Evolutionary conservation across 2,797 vertebrate species (phyloP).

Genomic region (Smutsia temminckii): DNA sequence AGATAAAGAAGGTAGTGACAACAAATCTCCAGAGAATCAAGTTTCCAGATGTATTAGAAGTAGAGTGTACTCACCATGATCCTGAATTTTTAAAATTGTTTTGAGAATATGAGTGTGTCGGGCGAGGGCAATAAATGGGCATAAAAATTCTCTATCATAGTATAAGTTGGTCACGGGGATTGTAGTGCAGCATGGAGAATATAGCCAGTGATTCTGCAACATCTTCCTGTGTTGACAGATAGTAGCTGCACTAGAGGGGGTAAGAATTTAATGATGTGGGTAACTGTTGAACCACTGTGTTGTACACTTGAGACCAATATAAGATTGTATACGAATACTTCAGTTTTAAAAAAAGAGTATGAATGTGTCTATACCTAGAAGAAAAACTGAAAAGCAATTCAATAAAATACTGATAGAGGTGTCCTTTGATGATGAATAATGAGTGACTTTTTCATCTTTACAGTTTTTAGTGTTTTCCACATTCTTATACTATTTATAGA

Average conservation of each 20-base stretch:
- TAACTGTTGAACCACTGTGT: too few relatives aligned
- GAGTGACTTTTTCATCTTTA: slow-evolving; percentile 16
- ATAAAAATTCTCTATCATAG: too few relatives aligned
- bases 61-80: neutral
- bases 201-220: too few relatives aligned
- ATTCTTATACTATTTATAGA: slow-evolving; percentile 35
- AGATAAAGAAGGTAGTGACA: neutral
- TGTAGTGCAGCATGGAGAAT: too few relatives aligned
- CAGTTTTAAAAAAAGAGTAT: neutral
- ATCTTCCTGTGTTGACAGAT: too few relatives aligned
- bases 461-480: slow-evolving; percentile 24
- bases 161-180: too few relatives aligned
- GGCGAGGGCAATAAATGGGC: too few relatives aligned
- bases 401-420: slow-evolving; percentile 29
- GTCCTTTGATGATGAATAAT: slow-evolving; percentile 48
- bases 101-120: neutral
- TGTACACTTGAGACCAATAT: too few relatives aligned
- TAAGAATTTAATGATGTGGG: too few relatives aligned
- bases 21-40: neutral
- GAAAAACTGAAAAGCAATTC: slow-evolving; percentile 47
- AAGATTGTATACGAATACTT: too few relatives aligned
- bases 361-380: neutral
- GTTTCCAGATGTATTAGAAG: neutral
- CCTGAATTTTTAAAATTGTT: slow-evolving; percentile 11
- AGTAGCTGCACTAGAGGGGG: too few relatives aligned